A percentile compares a stretch with the other conserved stretches of the same genome.
These are phyloP conservation scores for Chrysina gloriosa DNA, from an alignment of 2,888 invertebrate genomes.

Conservation along the genomic window DNA sequence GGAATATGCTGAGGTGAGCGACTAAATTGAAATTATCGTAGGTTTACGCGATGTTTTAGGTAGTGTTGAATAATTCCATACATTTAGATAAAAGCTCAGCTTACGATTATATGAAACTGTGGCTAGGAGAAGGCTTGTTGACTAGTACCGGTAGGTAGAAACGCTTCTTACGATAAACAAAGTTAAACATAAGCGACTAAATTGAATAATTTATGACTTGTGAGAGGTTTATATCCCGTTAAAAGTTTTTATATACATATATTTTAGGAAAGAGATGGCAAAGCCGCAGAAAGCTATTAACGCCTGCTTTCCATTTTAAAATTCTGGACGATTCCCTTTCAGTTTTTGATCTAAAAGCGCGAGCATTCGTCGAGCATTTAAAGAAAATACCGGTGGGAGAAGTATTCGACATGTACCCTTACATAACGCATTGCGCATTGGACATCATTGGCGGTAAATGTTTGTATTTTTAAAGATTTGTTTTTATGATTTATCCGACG, in stretches of 20 bases:
- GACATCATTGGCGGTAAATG: slow-evolving; percentile 40
- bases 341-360: slow-evolving; percentile 34
- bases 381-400: slow-evolving; percentile 18
- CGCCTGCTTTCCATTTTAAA: slow-evolving; percentile 41
- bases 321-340: slow-evolving; percentile 39
- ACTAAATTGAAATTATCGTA: not conserved
- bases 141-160: slow-evolving; percentile 32
- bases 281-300: slow-evolving; percentile 32
- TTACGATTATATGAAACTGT: slow-evolving; percentile 32
- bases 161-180: not conserved
- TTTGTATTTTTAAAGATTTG: too few relatives aligned
- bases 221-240: too few relatives aligned
- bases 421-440: slow-evolving; percentile 31
- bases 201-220: too few relatives aligned
- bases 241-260: not conserved
- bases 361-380: slow-evolving; percentile 21
- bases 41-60: slow-evolving; percentile 3
- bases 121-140: slow-evolving; percentile 40
- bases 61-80: slow-evolving; percentile 38
- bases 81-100: slow-evolving; percentile 30
- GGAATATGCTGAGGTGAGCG: slow-evolving; percentile 30
- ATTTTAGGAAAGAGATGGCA: slow-evolving; percentile 39
- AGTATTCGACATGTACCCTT: slow-evolving; percentile 34
- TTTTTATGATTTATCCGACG: too few relatives aligned
- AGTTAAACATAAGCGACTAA: too few relatives aligned